Evolutionary conservation across 2,888 invertebrate genomes (phyloP).

Genomic region (Stratiomys singularior): DNA sequence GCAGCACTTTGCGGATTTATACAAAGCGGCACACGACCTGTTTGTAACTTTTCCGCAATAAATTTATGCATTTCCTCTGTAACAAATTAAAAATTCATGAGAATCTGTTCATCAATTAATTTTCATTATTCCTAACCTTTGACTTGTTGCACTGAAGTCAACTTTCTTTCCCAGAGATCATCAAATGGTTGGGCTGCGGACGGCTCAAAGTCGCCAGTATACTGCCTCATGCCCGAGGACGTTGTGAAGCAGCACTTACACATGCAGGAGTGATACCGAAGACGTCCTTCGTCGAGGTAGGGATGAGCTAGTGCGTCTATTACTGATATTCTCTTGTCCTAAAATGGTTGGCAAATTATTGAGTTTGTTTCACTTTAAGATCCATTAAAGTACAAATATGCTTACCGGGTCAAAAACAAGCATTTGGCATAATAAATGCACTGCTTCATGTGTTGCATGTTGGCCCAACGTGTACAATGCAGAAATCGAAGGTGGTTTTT

Average conservation of each 20-base stretch:
- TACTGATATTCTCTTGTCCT: conserved; percentile 94
- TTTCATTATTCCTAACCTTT: conserved; percentile 75
- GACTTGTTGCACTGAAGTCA: conserved; percentile 91
- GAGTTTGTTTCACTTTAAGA: too few relatives aligned
- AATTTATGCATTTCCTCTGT: conserved; percentile 99
- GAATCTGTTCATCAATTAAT: not conserved
- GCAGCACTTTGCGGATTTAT: conserved; percentile 99
- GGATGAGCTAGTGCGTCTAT: conserved; percentile 96
- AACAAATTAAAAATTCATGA: conserved; percentile 60
- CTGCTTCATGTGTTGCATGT: conserved; percentile 97
- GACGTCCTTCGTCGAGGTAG: conserved; percentile 96
- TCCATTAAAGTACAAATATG: conserved; percentile 52
- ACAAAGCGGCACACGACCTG: conserved; percentile 96
- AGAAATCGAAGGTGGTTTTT: conserved; percentile 87
- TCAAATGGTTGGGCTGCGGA: conserved; percentile 91
- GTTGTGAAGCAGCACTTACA: conserved; percentile 96
- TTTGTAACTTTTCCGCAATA: conserved; percentile 95
- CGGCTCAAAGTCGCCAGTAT: conserved; percentile 94
- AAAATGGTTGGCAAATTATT: conserved; percentile 49
- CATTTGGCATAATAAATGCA: conserved; percentile 97
- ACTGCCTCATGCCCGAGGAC: conserved; percentile 82
- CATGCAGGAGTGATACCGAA: conserved; percentile 99
- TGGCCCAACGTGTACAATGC: conserved; percentile 91
- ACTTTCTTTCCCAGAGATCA: conserved; percentile 96
- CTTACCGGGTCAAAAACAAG: conserved; percentile 96